phyloP scores from a whole-genome alignment of 2,888 invertebrate species.

The Habroteleia sp. region DNA sequence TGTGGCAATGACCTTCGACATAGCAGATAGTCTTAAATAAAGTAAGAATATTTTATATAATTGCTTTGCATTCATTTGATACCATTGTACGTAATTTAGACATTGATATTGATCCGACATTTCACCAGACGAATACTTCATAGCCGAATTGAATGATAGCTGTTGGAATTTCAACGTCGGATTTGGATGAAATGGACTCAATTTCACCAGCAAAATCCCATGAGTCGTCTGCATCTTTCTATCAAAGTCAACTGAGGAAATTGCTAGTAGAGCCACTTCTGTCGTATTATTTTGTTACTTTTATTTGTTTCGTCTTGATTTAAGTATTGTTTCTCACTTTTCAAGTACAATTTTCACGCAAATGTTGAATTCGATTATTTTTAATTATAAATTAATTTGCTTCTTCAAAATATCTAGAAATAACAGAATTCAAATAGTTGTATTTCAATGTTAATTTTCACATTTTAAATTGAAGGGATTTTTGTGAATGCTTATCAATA shows the following conservation, averaged over 20 bases:
- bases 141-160: slow-evolving; percentile 42
- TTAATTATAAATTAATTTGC: too few species aligned
- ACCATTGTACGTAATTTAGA: slow-evolving; percentile 1
- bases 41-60: too few species aligned
- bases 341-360: too few species aligned
- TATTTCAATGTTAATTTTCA: too few species aligned
- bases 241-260: slow-evolving; percentile 42
- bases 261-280: slow-evolving; percentile 39
- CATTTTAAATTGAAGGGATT: too few species aligned
- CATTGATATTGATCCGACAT: slow-evolving; percentile 30
- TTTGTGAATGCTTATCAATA: too few species aligned
- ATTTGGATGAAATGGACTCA: slow-evolving; percentile 50
- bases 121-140: slow-evolving; percentile 39
- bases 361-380: too few species aligned
- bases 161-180: slow-evolving; percentile 33
- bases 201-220: slow-evolving; percentile 45
- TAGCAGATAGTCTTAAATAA: too few species aligned
- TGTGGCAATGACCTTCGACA: too few species aligned
- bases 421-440: too few species aligned
- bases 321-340: slow-evolving; percentile 16
- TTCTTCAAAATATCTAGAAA: too few species aligned
- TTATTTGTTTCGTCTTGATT: slow-evolving; percentile 33
- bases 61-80: slow-evolving; percentile 6
- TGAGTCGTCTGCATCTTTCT: slow-evolving; percentile 34
- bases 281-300: slow-evolving; percentile 30